Conservation (phyloP, 2,113 vertebrate species). For the Actinemys pallida region DNA sequence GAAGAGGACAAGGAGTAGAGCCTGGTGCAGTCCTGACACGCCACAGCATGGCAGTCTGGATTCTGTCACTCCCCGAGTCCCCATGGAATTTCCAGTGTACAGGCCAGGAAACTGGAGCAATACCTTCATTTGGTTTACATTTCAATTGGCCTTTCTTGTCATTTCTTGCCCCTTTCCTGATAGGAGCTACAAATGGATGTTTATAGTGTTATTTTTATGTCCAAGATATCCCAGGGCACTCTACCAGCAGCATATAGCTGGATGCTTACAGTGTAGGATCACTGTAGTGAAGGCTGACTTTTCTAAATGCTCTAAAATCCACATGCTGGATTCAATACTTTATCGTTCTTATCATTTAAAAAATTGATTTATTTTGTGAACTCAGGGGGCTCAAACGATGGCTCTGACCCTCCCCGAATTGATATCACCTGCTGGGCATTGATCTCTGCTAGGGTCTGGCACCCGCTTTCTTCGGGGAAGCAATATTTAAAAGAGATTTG, state of each 20-base stretch:
- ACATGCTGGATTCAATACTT: background rate
- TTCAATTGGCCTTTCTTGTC: background rate
- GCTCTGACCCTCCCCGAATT: background rate
- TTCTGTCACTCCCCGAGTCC: background rate
- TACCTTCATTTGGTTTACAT: background rate
- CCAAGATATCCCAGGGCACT: background rate
- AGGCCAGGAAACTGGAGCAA: no score
- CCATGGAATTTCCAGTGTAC: no score
- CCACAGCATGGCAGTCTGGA: background rate
- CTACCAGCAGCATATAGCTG: background rate
- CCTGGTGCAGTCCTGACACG: no score
- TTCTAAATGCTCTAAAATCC: background rate
- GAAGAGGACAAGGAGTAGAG: background rate
- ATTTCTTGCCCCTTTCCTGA: background rate
- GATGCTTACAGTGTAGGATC: background rate
- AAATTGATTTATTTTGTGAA: background rate
- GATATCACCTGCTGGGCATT: background rate
- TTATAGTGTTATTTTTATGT: background rate
- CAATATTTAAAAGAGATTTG: background rate
- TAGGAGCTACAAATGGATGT: background rate
- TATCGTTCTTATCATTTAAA: background rate
- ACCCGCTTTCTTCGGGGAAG: background rate
- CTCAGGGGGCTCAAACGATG: background rate
- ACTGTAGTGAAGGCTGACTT: background rate
- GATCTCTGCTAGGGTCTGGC: background rate